These are phyloP conservation scores for Epizoanthus fatuus DNA, from an alignment of 92 coral and sea anemone genomes.

Conservation along the genomic window DNA sequence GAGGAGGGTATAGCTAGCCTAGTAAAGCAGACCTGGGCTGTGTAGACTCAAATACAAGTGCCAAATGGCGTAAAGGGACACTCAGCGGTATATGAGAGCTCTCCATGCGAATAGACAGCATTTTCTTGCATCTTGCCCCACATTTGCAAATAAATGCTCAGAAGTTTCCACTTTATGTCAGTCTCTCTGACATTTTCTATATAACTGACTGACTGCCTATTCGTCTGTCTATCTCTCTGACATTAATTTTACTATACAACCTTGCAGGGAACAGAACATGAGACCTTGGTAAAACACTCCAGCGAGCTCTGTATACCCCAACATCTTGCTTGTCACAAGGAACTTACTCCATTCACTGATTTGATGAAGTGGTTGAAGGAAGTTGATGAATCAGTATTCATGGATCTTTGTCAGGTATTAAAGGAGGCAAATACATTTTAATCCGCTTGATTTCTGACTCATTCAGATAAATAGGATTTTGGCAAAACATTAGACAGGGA, in stretches of 20 bases:
- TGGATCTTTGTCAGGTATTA: conserved; percentile 88
- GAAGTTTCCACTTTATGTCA: too few species aligned
- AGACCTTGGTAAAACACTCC: conserved; percentile 83
- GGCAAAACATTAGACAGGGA: neutral
- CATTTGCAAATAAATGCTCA: too few species aligned
- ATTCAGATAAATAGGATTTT: neutral
- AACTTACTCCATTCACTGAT: conserved; percentile 89
- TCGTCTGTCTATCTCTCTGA: neutral
- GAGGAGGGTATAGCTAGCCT: too few species aligned
- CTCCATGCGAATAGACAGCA: too few species aligned
- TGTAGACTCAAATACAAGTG: too few species aligned
- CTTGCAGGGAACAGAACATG: conserved; percentile 83
- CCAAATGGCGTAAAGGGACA: too few species aligned
- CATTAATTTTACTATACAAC: neutral
- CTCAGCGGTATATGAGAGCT: too few species aligned
- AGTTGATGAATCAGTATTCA: conserved; percentile 82
- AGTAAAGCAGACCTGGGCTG: too few species aligned
- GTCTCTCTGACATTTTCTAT: too few species aligned
- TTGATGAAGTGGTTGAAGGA: conserved; percentile 97
- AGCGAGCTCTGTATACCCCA: conserved; percentile 96
- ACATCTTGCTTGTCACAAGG: conserved; percentile 93
- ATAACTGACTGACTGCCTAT: neutral
- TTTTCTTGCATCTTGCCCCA: too few species aligned
- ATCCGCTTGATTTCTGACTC: neutral
- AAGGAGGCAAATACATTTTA: neutral